These are phyloP conservation scores for Scrobipalpa atriplicella DNA, from an alignment of 2,888 invertebrate species.

Conservation along the genomic window DNA sequence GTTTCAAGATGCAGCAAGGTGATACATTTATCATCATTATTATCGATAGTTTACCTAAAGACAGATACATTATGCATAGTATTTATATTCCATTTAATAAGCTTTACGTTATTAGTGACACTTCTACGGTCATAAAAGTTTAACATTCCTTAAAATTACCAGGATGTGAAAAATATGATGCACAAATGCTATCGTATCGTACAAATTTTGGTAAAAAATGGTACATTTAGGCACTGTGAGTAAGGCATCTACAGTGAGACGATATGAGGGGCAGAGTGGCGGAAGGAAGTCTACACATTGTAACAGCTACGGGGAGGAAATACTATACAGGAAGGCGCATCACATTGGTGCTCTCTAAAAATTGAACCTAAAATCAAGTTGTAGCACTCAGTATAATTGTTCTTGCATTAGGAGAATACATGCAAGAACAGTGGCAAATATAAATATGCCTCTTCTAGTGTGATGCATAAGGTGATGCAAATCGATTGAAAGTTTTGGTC, in stretches of 20 bases:
- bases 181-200: slow-evolving; percentile 70
- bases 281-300: slow-evolving; percentile 28
- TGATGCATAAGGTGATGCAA: neutral
- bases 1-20: slow-evolving; percentile 32
- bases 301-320: neutral
- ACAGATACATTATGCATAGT: slow-evolving; percentile 22
- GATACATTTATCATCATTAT: slow-evolving; percentile 17
- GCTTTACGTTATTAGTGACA: slow-evolving; percentile 29
- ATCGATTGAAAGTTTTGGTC: neutral
- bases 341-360: neutral
- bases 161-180: slow-evolving; percentile 71
- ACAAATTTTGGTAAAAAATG: slow-evolving; percentile 79
- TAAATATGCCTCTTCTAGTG: too few species aligned
- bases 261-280: slow-evolving; percentile 69
- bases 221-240: slow-evolving; percentile 90
- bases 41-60: slow-evolving; percentile 19
- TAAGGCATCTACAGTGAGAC: slow-evolving; percentile 92
- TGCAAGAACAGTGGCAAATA: too few species aligned
- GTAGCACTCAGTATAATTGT: neutral
- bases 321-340: neutral
- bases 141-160: slow-evolving; percentile 64
- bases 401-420: too few species aligned
- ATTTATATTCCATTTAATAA: slow-evolving; percentile 21
- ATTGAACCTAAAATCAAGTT: neutral
- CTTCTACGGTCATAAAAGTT: slow-evolving; percentile 53